A percentile compares a stretch with the other conserved stretches of the same genome.
Conservation (phyloP, 2,113 vertebrate species). For the Apteryx mantelli region DNA sequence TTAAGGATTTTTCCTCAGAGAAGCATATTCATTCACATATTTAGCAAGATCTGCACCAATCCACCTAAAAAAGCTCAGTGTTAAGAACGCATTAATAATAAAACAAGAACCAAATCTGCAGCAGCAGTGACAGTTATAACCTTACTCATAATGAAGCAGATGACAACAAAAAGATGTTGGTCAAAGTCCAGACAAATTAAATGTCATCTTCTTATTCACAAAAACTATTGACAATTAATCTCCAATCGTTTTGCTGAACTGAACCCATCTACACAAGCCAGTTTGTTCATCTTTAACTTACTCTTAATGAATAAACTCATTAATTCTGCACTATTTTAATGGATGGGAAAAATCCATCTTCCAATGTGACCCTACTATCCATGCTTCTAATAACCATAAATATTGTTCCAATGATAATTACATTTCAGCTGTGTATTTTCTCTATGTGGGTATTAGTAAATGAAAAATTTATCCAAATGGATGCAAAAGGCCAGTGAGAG, state of each 20-base stretch:
- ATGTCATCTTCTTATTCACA: not conserved
- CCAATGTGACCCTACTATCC: not conserved
- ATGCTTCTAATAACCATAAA: not conserved
- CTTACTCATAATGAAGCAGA: not conserved
- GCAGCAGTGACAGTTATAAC: not conserved
- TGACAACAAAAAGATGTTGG: not conserved
- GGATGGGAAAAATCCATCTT: not conserved
- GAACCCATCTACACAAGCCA: not conserved
- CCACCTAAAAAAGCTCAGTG: not conserved
- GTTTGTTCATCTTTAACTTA: not conserved
- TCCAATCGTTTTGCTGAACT: not conserved
- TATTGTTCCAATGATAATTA: not conserved
- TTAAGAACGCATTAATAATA: constrained; percentile 10
- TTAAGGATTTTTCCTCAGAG: not conserved
- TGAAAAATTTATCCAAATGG: not conserved
- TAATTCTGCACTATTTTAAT: not conserved
- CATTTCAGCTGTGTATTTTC: not conserved
- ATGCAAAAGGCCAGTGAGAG: not conserved
- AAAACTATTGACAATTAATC: not conserved
- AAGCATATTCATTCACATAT: not conserved
- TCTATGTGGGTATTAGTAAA: not conserved
- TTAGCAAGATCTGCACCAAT: not conserved
- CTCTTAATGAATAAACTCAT: not conserved
- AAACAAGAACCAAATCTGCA: not conserved
- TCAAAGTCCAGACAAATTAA: constrained; percentile 23